Base-by-base conservation (phyloP, 2,888 invertebrate species). In the Athrips mouffetella region DNA sequence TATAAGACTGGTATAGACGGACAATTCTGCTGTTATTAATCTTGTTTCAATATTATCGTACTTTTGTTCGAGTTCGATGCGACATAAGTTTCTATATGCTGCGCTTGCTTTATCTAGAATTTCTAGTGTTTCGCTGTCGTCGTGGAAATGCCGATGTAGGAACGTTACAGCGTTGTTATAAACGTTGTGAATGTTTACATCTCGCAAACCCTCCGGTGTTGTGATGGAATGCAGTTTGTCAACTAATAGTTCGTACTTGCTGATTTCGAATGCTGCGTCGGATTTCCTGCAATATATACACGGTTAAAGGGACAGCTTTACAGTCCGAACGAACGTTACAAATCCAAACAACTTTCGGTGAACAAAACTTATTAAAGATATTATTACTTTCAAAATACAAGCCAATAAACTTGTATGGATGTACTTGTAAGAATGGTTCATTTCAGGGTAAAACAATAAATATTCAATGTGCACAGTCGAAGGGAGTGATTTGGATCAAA, bases 1-100 rank as follows among this genome's bases (percentile, higher is more conserved):
- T 0, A 92, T 57, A 15, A 90, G 73, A 56, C 92, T 92, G 2
- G 91, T 75, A 15, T 88, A 60, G 40, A 85, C 57, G 48, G 81
- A 79, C 11, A 85, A 50, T 58, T 83, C 65, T 1, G 72, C 63
- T 3, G 71, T 76, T 4, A 79, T 57, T 15, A 80, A 62, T 53
- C 73, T 77, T 0, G 55, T 49, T 59, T 67, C 69, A 0, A 61
- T 51, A 29, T 60, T 57, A 11, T 72, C 58, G 2, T 25, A 40
- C 13, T 27, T 18, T 3, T 13, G 18, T 3, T 53, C 31, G 25
- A 48, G 18, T 18, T 53, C 25, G 2, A 58, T 11, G n/a, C 59
- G 39, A n/a, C 16, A 58, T 2, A 80, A 50, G 11, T 68, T 61
- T 11, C 58, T 55, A 47, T 75, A 70, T 2, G 72, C 56, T 2